Base-by-base conservation (phyloP, 2,888 invertebrate genomes). In the Clunio marinus region DNA sequence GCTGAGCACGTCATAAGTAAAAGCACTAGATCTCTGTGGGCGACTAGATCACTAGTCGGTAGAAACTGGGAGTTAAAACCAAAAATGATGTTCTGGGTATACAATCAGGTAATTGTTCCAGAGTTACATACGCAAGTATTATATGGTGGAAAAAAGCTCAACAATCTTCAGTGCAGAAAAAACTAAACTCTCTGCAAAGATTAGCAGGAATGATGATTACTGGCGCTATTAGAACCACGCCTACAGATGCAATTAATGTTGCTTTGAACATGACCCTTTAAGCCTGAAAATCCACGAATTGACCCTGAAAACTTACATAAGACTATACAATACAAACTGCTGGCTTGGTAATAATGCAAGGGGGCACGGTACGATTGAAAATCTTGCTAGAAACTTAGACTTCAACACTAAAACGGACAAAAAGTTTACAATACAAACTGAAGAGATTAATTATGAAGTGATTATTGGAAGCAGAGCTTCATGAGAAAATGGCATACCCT, bases 91-190 rank as follows among this genome's bases (percentile, higher is more conserved):
- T 10, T 22, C 8, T 63, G 62, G 62, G 1, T 63, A 2, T 63
- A 63, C 25, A 15, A 22, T 8, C n/a, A n/a, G n/a, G 17, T 60
- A 17, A 22, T 60, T 10, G 3, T 35, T 7, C 59, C 13, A 20
- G 15, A 7, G 2, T 59, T 1, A 8, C 20, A 1, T 59, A 59
- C 15, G 59, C 32, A 10, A 4, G 13, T 13, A 10, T 59, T 10
- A 20, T 59, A 2, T 59, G 59, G 59, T 59, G 35, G 59, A n/a
- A 10, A 22, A 62, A 41, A n/a, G n/a, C n/a, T n/a, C n/a, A n/a
- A n/a, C n/a, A n/a, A n/a, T n/a, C n/a, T n/a, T n/a, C n/a, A n/a
- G n/a, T n/a, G n/a, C n/a, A n/a, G n/a, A n/a, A n/a, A n/a, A n/a
- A n/a, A n/a, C n/a, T n/a, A n/a, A n/a, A n/a, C n/a, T n/a, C n/a